These are phyloP conservation scores for Spodoptera picta DNA, from an alignment of 2,888 invertebrate genomes.

Conservation along the genomic window DNA sequence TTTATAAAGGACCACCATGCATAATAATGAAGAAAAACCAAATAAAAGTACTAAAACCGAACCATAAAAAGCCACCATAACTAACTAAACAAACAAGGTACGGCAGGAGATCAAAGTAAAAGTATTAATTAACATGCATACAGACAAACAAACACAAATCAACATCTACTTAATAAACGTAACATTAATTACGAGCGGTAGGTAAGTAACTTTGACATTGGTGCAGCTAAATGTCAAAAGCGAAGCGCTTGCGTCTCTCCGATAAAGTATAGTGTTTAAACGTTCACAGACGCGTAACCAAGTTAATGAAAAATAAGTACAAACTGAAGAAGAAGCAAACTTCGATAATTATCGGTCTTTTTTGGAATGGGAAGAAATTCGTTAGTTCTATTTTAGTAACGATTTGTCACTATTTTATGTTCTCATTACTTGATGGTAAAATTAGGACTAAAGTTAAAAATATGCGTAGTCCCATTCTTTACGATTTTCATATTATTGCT, in stretches of 20 bases:
- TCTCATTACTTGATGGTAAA: too few species aligned
- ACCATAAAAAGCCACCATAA: background rate
- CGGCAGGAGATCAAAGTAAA: constrained; percentile 47
- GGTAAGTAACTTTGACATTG: constrained; percentile 75
- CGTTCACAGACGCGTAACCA: constrained; percentile 39
- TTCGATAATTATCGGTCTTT: too few species aligned
- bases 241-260: constrained; percentile 40
- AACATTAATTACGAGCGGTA: constrained; percentile 51
- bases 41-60: constrained; percentile 1
- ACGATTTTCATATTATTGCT: too few species aligned
- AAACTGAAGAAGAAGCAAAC: constrained; percentile 6
- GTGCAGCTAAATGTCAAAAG: constrained; percentile 66
- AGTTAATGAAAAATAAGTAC: constrained; percentile 3
- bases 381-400: too few species aligned
- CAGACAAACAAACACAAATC: constrained; percentile 33
- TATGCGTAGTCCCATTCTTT: too few species aligned
- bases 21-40: background rate
- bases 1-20: too few species aligned
- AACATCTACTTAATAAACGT: constrained; percentile 56
- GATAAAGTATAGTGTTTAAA: constrained; percentile 33
- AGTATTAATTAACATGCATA: constrained; percentile 39
- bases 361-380: too few species aligned
- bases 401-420: too few species aligned
- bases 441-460: too few species aligned
- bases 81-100: constrained; percentile 32